A percentile compares a stretch with the other conserved stretches of the same genome.
Conservation (phyloP, 2,797 vertebrate species). For the Myiotriccus ornatus region DNA sequence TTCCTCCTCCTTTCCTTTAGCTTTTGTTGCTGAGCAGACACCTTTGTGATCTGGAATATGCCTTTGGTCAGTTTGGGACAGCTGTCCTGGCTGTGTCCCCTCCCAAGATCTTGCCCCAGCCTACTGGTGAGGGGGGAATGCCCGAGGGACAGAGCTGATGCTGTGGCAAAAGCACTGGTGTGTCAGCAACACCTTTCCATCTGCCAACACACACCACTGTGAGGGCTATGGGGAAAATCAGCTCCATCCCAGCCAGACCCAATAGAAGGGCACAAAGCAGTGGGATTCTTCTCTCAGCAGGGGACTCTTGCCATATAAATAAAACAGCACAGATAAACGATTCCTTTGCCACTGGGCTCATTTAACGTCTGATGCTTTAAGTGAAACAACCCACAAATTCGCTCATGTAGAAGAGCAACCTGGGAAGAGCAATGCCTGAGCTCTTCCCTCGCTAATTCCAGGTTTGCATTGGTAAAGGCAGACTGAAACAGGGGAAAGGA, state of each 20-base stretch:
- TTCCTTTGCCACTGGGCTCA: background rate
- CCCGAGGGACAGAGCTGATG: background rate
- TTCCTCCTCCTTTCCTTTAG: background rate
- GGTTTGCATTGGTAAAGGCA: background rate
- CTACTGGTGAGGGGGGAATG: background rate
- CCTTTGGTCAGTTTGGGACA: background rate
- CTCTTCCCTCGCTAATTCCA: background rate
- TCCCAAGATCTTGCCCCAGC: background rate
- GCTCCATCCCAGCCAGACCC: background rate
- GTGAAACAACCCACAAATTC: background rate
- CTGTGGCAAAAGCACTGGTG: background rate
- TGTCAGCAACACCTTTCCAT: background rate
- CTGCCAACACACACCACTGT: background rate
- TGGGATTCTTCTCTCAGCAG: background rate
- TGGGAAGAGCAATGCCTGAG: background rate
- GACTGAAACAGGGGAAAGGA: background rate
- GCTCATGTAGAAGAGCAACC: background rate
- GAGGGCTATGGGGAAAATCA: background rate
- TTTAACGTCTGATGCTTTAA: background rate
- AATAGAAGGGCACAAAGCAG: background rate
- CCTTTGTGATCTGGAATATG: background rate
- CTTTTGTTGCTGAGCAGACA: background rate
- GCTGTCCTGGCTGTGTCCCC: background rate
- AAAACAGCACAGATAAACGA: background rate
- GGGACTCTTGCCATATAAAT: background rate